Evolutionary conservation across 2,797 vertebrate species (phyloP), one percentile per base, ranked within the genome.

Genomic region (Holocentrus rufus): DNA sequence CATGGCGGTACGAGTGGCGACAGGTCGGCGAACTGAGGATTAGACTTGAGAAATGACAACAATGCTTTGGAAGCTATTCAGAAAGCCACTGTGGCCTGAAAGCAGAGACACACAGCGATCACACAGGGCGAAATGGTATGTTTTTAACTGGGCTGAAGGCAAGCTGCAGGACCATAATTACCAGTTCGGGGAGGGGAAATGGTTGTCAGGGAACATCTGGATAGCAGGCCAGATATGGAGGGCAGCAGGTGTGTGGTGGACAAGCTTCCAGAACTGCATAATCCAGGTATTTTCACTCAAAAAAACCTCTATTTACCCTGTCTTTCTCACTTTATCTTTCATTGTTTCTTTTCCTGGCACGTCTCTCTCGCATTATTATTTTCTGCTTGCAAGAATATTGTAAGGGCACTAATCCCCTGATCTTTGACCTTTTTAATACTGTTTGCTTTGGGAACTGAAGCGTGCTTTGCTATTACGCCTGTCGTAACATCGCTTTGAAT

Each of bases 11-110:
- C 88, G 15, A 87, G 91, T 84, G 85, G 74, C 44, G 74, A 90
- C 91, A 89, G 79, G 88, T 89, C 76, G 81, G 74, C 77, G 71
- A 75, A 85, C 69, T 74, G 62, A 27, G 59, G 65, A 74, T 85
- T 74, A 65, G 63, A 54, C 67, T 15, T 53, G 54, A 81, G 83
- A 87, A 85, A 89, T 84, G 80, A 82, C 87, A 88, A 84, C 76
- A 86, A 85, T 84, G 84, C 76, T 50, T 73, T 64, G 66, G 59
- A 74, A 80, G 74, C 67, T 82, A 80, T 87, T 84, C 62, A 66
- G 49, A 59, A 36, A 1, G 5, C 3, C 36, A 53, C 58, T 47
- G 57, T 36, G 42, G 60, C 42, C 52, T 18, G 18, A 46, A 60
- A 46, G 62, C 36, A 22, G 20, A 5, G 56, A 59, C 60, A 27